Evolutionary conservation across 1,140 invertebrate species (phyloP), one percentile per base, ranked within the genome.

Genomic region (Neodiprion pinetum): DNA sequence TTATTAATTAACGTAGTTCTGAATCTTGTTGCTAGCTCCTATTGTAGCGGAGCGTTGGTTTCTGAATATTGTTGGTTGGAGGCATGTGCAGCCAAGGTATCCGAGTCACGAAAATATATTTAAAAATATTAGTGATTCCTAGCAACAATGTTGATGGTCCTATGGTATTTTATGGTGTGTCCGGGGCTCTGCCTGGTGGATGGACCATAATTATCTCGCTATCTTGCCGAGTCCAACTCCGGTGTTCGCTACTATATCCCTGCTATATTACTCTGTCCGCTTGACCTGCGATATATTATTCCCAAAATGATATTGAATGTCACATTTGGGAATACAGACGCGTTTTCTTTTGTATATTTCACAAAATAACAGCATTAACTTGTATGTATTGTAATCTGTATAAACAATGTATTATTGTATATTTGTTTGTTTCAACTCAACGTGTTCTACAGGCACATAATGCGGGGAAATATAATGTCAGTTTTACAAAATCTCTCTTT

Each of bases 131-230:
- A 61, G 9, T 9, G 53, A 61, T 17, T 61, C 53, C 11, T 61
- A 61, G 53, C 53, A 61, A 61, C 53, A 61, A 61, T 69, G 67
- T 69, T 21, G 67, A 69, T 69, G 67, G 67, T 47, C 67, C 5
- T 69, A 12, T 81, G 78, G 77, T 80, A 74, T 77, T 73, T 79
- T 78, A 73, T 74, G 75, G 74, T 79, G 67, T 79, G 74, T 77
- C 78, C 78, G 78, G 78, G 77, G 79, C 74, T 78, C 78, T 80
- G 77, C 79, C 80, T 81, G 80, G 78, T 81, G 80, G 78, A 81
- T 77, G 80, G 80, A 79, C 49, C 70, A 78, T 70, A 76, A 73
- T 75, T 78, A 14, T 11, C 67, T 69, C 61, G 17, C 17, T 65
- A 61, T 61, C 53, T 61, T 17, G 53, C 53, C 53, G 53, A 61